Evolutionary conservation across 2,113 vertebrate genomes (phyloP), one percentile per base, ranked within the genome.

Genomic region (Donacobius atricapilla): DNA sequence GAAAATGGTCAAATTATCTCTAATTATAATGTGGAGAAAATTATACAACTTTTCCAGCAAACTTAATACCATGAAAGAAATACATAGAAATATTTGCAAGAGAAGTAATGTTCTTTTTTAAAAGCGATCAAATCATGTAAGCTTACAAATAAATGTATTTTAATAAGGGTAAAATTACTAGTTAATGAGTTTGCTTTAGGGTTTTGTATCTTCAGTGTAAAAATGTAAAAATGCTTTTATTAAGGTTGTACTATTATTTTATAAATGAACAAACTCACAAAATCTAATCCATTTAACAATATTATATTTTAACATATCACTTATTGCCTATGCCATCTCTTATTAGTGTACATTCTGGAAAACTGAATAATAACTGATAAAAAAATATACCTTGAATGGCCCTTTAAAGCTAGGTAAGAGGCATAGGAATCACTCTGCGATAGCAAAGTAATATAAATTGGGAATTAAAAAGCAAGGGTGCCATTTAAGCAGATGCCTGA

Each of bases 101-200:
- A 97, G 97, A 97, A 98, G 97, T 97, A 98, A 98, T 98, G 97
- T 97, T 97, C 93, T 97, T 97, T 96, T 96, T 96, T 95, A 35
- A 96, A 98, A 98, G 96, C 80, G 82, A 98, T 98, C 98, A 98
- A 98, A 98, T 98, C 98, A 97, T 94, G 97, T 98, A 98, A 98
- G 98, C 98, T 97, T 98, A 98, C 98, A 98, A 98, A 98, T 98
- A 98, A 98, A 98, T 98, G 98, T 98, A 98, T 98, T 98, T 98
- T 98, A 98, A 98, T 98, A 98, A 98, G 98, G 96, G 95, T 93
- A 98, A 98, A 98, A 98, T 98, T 98, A 98, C 98, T 98, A 98
- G 98, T 98, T 98, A 98, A 98, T 98, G 98, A 98, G 97, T 98
- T 98, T 98, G 98, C 98, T 98, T 98, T 98, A 97, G 98, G 98